These are phyloP conservation scores for Lottia gigantea DNA, from an alignment of 2,888 invertebrate genomes.

Conservation along the genomic window DNA sequence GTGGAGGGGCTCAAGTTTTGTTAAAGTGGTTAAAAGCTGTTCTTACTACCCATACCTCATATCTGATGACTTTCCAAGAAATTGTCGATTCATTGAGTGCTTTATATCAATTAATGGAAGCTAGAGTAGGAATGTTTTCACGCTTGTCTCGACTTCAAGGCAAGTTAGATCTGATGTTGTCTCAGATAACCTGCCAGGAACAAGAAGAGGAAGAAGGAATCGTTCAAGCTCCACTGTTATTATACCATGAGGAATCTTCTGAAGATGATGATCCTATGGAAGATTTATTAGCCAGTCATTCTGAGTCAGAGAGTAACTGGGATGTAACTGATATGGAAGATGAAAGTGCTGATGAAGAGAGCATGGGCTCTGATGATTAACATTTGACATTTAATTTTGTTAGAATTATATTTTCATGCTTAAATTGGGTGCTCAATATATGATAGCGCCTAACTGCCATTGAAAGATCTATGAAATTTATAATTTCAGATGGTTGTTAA, in stretches of 20 bases:
- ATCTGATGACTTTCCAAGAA: constrained; percentile 75
- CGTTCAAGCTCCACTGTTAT: constrained; percentile 47
- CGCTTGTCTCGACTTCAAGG: constrained; percentile 74
- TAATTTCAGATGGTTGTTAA: too few relatives aligned
- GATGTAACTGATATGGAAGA: not conserved
- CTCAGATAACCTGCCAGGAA: constrained; percentile 56
- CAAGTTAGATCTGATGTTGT: constrained; percentile 73
- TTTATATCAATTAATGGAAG: constrained; percentile 74
- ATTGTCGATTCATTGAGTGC: constrained; percentile 73
- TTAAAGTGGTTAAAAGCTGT: constrained; percentile 74
- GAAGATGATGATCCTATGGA: constrained; percentile 49
- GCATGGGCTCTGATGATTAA: not conserved
- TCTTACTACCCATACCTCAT: constrained; percentile 74
- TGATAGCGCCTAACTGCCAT: too few relatives aligned
- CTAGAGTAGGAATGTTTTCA: constrained; percentile 71
- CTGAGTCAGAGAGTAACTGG: constrained; percentile 33
- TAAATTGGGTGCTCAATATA: too few relatives aligned
- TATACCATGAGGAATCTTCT: constrained; percentile 62
- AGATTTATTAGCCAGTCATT: constrained; percentile 47
- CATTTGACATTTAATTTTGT: too few relatives aligned
- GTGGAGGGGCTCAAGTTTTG: constrained; percentile 14
- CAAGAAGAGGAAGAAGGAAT: constrained; percentile 45
- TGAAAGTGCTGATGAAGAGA: not conserved
- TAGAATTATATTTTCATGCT: too few relatives aligned
- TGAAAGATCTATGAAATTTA: too few relatives aligned